Evolutionary conservation across 92 coral and sea anemone genomes (phyloP).

Genomic region (Pocillopora grandis): DNA sequence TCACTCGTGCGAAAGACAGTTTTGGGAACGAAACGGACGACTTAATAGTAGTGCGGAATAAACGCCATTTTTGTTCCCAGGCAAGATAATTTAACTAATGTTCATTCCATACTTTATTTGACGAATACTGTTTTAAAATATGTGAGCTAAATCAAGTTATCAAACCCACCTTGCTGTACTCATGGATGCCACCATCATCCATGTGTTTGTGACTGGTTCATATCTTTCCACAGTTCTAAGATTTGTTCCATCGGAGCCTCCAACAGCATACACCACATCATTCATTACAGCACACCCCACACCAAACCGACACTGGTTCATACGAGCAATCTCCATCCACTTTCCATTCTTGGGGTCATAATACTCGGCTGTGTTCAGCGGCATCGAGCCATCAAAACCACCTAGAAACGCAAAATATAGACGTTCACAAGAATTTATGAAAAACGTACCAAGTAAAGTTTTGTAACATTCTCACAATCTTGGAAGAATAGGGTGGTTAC

Average conservation of each 20-base stretch:
- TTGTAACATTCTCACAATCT: not conserved
- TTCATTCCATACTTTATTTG: no score
- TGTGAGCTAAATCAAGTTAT: no score
- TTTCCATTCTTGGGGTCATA: slow-evolving; percentile 85
- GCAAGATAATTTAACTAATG: no score
- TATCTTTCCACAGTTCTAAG: slow-evolving; percentile 86
- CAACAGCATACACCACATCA: slow-evolving; percentile 86
- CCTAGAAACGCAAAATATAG: slow-evolving; percentile 36
- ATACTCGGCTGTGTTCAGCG: slow-evolving; percentile 96
- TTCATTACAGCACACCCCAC: slow-evolving; percentile 91
- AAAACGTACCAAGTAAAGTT: no score
- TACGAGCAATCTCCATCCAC: slow-evolving; percentile 92
- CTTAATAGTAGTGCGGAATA: no score
- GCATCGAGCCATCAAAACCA: slow-evolving; percentile 99
- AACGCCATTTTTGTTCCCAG: no score
- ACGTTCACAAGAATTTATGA: not conserved
- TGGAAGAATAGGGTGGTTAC: not conserved
- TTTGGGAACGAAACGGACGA: no score
- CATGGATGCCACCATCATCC: slow-evolving; percentile 93
- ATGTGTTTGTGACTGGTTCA: slow-evolving; percentile 86
- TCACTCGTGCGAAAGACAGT: no score
- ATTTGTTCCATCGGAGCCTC: slow-evolving; percentile 98
- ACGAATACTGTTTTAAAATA: no score
- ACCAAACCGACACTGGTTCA: slow-evolving; percentile 98
- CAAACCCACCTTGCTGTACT: slow-evolving; percentile 83